These are phyloP conservation scores for Oplegnathus fasciatus DNA, from an alignment of 2,113 vertebrate genomes.

Conservation along the genomic window DNA sequence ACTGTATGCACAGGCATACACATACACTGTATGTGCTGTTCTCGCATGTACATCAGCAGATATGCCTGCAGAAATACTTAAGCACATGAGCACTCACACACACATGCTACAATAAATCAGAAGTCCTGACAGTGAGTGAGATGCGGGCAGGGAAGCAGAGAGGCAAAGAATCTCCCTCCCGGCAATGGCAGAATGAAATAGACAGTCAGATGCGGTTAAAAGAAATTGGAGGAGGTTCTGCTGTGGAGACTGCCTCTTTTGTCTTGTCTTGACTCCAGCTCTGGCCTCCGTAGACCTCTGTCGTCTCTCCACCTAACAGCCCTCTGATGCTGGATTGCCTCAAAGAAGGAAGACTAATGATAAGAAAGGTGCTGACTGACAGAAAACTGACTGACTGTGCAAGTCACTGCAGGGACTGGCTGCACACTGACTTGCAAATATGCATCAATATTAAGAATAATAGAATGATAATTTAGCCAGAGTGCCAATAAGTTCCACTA, in stretches of 20 bases:
- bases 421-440: constrained; percentile 21
- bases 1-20: not conserved
- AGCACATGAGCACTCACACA: not conserved
- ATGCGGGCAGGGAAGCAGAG: constrained; percentile 32
- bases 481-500: constrained; percentile 18
- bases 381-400: not conserved
- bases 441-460: constrained; percentile 45
- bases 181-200: constrained; percentile 58
- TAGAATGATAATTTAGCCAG: constrained; percentile 40
- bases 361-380: constrained; percentile 52
- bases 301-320: constrained; percentile 35
- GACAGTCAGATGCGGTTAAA: constrained; percentile 49
- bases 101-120: constrained; percentile 14
- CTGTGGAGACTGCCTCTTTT: constrained; percentile 37
- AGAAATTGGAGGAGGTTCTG: constrained; percentile 45
- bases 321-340: constrained; percentile 34
- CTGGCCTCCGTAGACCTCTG: constrained; percentile 34
- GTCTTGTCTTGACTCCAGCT: constrained; percentile 43
- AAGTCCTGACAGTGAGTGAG: constrained; percentile 59
- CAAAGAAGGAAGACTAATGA: constrained; percentile 37
- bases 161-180: constrained; percentile 22
- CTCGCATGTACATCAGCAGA: not conserved
- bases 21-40: not conserved
- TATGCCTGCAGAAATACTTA: not conserved
- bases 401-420: constrained; percentile 31